A percentile compares a stretch with the other conserved stretches of the same genome.
Conservation (phyloP, 37 sponge, comb jelly and placozoan genomes). For the Hormiphora californensis region DNA sequence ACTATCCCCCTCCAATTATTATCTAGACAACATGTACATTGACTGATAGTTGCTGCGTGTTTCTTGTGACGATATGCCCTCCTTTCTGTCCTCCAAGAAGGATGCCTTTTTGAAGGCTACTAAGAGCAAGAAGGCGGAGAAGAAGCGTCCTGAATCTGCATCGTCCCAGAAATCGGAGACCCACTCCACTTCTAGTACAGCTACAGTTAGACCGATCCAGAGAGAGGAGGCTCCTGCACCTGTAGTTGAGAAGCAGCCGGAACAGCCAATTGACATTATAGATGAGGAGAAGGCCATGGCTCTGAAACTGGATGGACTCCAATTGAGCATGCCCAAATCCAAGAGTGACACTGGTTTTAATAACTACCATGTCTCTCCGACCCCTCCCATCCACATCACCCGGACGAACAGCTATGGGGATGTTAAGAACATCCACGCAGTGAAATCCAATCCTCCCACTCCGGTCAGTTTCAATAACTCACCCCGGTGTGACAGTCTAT, state of each 20-base stretch:
- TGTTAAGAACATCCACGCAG: not conserved
- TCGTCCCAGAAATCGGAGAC: constrained; percentile 34
- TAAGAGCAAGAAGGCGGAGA: not conserved
- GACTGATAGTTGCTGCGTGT: too few relatives aligned
- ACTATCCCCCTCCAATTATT: too few relatives aligned
- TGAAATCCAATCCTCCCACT: not conserved
- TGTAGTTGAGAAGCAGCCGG: not conserved
- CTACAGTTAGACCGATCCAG: constrained; percentile 20
- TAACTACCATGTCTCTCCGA: not conserved
- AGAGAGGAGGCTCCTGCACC: not conserved
- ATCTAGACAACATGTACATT: too few relatives aligned
- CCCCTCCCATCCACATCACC: not conserved
- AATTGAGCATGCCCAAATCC: not conserved
- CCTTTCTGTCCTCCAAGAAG: not conserved
- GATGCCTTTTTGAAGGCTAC: not conserved
- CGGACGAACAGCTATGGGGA: not conserved
- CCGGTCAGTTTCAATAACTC: not conserved
- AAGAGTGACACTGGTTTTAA: constrained; percentile 27
- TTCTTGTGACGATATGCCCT: not conserved
- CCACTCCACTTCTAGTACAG: not conserved
- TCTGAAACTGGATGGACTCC: not conserved
- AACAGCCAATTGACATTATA: constrained; percentile 18
- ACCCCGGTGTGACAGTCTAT: not conserved
- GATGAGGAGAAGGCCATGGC: constrained; percentile 45
- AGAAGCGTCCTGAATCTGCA: constrained; percentile 5